Evolutionary conservation across 2,113 vertebrate species (phyloP).

Genomic region (Apteryx mantelli): DNA sequence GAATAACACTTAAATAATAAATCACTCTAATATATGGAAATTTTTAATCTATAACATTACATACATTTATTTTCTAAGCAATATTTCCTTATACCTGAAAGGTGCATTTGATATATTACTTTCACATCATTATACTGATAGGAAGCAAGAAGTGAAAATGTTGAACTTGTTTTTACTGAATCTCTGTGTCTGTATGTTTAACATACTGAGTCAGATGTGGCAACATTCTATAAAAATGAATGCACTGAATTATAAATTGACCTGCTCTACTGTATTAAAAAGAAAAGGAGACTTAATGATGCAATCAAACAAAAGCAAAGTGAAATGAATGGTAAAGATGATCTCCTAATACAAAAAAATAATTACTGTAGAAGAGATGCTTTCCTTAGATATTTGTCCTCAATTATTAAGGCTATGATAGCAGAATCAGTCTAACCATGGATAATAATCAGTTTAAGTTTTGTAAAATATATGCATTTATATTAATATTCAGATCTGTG

Average conservation of each 20-base stretch:
- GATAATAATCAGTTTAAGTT: not conserved
- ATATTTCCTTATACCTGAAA: not conserved
- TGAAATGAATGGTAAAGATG: not conserved
- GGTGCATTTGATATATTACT: not conserved
- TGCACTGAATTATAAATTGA: not conserved
- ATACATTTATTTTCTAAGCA: not conserved
- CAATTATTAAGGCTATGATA: not conserved
- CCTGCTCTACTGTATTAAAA: not conserved
- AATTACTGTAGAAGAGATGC: not conserved
- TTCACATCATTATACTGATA: not conserved
- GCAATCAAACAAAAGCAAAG: not conserved
- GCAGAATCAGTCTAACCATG: not conserved
- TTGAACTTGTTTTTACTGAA: not conserved
- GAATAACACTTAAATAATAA: not conserved
- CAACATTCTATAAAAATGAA: not conserved
- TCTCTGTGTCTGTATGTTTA: accelerated
- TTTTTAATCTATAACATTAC: not conserved
- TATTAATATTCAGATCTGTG: not conserved
- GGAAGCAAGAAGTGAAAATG: not conserved
- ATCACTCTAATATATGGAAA: not conserved
- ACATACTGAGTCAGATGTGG: not conserved
- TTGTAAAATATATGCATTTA: not conserved
- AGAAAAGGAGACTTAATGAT: not conserved
- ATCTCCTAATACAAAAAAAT: not conserved
- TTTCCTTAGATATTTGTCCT: not conserved